Evolutionary conservation across 2,888 invertebrate genomes (phyloP), one percentile per base, ranked within the genome.

Genomic region (Scaptomyza polygonia): DNA sequence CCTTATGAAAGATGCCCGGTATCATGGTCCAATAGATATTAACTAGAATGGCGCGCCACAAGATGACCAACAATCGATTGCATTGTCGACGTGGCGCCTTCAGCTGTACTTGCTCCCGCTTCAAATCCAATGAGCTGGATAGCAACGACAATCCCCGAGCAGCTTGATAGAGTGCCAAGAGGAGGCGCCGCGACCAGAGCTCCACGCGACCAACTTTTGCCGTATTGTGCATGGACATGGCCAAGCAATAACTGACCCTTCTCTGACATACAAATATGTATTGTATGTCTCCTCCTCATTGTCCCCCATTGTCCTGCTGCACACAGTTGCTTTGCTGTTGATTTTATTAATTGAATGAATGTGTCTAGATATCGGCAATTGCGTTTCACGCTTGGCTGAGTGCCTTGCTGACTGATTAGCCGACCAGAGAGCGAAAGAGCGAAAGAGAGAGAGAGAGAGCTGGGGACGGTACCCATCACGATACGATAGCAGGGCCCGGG

Each of bases 261-360:
- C 9, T 5, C 9, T 5, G 25, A 29, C 53, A 47, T 42, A 29
- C 14, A 47, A 44, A 43, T 47, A n/a, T n/a, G n/a, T n/a, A 16
- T 34, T 27, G 30, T 51, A 16, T 30, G 11, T 32, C 34, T 14
- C 18, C 34, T 14, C 18, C 11, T n/a, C 5, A 7, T 43, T 36
- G 52, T 30, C 14, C 52, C 52, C 53, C 14, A 9, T 16, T 53
- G 62, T 63, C 55, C 58, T 59, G 64, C 36, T 25, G 49, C 25
- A 6, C 21, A 42, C 40, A 43, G 53, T 61, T 71, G 43, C 18
- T 32, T 48, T 58, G 66, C 62, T 71, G 78, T 80, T 82, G 74
- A 82, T 75, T 80, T 86, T 72, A 86, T 86, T 86, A 86, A 86
- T 86, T 86, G 79, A 88, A 86, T 86, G 79, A 88, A 86, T 79